phyloP scores from a whole-genome alignment of 2,888 invertebrate genomes.

The Sinhomidia bicolor region DNA sequence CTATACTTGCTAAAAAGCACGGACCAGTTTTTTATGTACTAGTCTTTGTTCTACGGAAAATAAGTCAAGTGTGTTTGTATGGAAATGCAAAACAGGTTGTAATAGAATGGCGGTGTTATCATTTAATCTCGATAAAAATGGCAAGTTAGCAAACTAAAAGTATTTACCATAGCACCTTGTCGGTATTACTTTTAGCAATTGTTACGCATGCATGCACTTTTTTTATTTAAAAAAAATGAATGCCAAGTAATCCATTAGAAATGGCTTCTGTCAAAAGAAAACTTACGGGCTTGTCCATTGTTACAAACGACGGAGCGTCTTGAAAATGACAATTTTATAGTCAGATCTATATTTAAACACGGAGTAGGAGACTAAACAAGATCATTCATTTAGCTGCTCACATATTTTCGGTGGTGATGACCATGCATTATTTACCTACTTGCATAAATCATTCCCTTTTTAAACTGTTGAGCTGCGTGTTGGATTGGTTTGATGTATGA shows the following conservation, averaged over 20 bases:
- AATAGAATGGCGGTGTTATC: neutral
- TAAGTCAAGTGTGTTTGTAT: neutral
- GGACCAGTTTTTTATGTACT: neutral
- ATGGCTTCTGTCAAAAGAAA: neutral
- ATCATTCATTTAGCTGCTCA: conserved; percentile 17
- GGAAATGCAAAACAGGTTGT: neutral
- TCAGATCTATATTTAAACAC: neutral
- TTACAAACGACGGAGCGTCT: conserved; percentile 10
- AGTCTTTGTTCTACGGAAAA: neutral
- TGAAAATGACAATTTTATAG: conserved; percentile 34
- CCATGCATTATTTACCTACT: neutral
- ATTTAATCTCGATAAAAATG: neutral
- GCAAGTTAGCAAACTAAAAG: neutral
- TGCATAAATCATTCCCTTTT: neutral
- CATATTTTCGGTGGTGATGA: neutral
- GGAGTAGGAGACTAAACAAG: conserved; percentile 13
- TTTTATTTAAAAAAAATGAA: too few species aligned
- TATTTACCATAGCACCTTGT: neutral
- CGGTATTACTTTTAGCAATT: neutral
- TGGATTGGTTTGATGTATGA: neutral
- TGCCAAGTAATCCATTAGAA: neutral
- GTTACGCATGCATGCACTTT: conserved; percentile 1
- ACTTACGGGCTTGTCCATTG: conserved; percentile 25
- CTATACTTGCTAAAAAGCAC: neutral
- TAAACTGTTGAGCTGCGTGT: neutral